Evolutionary conservation across 2,888 invertebrate genomes (phyloP).

Genomic region (Ormyrus thymus): DNA sequence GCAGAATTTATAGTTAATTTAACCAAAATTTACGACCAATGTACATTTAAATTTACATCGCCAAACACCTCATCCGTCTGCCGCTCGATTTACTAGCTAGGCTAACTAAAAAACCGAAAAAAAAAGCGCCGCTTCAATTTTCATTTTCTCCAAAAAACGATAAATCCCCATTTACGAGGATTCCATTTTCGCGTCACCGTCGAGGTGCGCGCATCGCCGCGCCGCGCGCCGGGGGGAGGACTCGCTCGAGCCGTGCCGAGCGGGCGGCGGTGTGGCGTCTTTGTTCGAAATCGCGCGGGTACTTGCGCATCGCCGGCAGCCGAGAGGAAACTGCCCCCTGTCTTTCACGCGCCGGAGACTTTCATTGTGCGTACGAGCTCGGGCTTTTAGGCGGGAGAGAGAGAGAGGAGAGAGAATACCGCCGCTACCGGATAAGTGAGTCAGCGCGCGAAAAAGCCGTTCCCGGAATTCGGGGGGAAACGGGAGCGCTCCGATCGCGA

Average conservation of each 20-base stretch:
- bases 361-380: neutral
- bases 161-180: too few species aligned
- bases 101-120: too few species aligned
- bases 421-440: conserved; percentile 16
- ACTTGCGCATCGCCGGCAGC: neutral
- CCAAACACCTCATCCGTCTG: neutral
- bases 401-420: neutral
- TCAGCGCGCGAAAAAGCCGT: conserved; percentile 27
- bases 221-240: too few species aligned
- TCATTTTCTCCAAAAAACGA: too few species aligned
- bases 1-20: conserved; percentile 2
- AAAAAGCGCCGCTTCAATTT: too few species aligned
- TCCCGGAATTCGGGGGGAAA: neutral
- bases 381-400: neutral
- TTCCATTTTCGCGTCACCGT: too few species aligned
- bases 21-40: neutral
- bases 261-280: neutral
- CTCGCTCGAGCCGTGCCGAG: too few species aligned
- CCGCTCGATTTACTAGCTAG: neutral
- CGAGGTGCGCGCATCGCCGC: too few species aligned
- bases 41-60: too few species aligned
- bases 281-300: conserved; percentile 4
- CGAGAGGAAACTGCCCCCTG: conserved; percentile 5
- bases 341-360: conserved; percentile 12
- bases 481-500: too few species aligned